Percentiles rank a stretch among this genome's conserved stretches.
phyloP scores from a whole-genome alignment of 2,113 vertebrate species.

The Ameiurus melas region DNA sequence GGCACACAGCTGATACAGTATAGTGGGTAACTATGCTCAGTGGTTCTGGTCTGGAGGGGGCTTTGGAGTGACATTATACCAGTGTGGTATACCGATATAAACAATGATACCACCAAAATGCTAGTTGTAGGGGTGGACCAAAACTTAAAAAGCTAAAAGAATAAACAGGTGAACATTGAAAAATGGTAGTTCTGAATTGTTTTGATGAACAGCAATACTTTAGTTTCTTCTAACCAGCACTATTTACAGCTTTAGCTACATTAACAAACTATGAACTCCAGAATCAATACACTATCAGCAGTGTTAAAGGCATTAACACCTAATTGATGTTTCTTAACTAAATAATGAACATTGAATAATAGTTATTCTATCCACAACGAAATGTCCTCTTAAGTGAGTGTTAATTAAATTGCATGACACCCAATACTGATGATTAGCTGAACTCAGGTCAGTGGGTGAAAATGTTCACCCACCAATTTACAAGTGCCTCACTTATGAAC shows the following conservation, averaged over 20 bases:
- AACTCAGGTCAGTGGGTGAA: neutral
- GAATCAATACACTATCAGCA: neutral
- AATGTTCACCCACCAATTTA: neutral
- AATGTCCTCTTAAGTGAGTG: neutral
- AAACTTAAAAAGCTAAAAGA: neutral
- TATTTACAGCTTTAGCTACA: neutral
- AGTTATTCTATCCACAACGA: neutral
- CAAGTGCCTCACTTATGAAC: neutral
- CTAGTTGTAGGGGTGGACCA: neutral
- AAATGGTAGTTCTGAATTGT: neutral
- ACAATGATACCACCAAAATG: neutral
- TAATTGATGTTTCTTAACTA: neutral
- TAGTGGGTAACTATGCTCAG: constrained; percentile 47
- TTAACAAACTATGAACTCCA: neutral
- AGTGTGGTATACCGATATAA: neutral
- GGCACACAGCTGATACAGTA: constrained; percentile 36
- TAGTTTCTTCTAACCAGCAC: neutral
- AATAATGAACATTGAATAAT: neutral
- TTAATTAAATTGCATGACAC: neutral
- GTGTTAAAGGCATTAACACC: neutral
- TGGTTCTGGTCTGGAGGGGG: constrained; percentile 28
- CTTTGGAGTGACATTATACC: neutral
- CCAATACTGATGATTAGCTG: neutral
- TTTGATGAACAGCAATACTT: neutral
- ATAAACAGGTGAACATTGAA: neutral